A percentile compares a stretch with the other conserved stretches of the same genome.
These are phyloP conservation scores for Drosophila tsacasi DNA, from an alignment of 1,140 invertebrate species.

Conservation along the genomic window DNA sequence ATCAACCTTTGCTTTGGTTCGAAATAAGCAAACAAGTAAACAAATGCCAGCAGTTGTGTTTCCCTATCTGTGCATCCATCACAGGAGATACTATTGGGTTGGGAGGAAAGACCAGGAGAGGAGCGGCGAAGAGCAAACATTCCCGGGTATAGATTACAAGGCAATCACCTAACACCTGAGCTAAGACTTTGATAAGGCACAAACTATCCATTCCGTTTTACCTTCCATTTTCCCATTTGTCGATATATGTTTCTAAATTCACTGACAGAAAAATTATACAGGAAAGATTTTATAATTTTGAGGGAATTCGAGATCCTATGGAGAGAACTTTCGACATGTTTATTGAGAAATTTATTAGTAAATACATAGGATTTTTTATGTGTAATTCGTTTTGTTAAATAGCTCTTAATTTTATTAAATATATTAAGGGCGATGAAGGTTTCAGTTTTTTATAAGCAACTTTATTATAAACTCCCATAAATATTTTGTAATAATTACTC, in stretches of 20 bases:
- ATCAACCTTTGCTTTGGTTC: slow-evolving; percentile 17
- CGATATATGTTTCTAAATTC: slow-evolving; percentile 12
- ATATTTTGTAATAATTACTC: neutral
- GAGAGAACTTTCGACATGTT: no score
- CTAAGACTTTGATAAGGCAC: slow-evolving; percentile 43
- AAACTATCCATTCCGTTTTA: slow-evolving; percentile 5
- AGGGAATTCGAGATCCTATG: no score
- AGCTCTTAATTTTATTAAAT: no score
- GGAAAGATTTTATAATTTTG: no score
- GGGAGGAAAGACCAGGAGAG: neutral
- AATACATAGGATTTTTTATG: no score
- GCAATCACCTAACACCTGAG: slow-evolving; percentile 49
- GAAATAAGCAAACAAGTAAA: slow-evolving; percentile 35
- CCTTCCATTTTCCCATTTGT: slow-evolving; percentile 7
- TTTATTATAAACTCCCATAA: neutral
- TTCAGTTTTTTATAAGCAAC: neutral
- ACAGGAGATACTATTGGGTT: slow-evolving; percentile 11
- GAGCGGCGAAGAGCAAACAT: slow-evolving; percentile 22
- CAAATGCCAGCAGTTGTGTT: slow-evolving; percentile 39
- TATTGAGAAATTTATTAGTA: no score
- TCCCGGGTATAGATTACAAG: slow-evolving; percentile 34
- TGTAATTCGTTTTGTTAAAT: no score
- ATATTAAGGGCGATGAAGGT: no score
- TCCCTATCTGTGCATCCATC: slow-evolving; percentile 20
- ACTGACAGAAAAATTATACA: neutral